Evolutionary conservation across 2,797 vertebrate genomes (phyloP).

Genomic region (Ptychobarbus kaznakovi): DNA sequence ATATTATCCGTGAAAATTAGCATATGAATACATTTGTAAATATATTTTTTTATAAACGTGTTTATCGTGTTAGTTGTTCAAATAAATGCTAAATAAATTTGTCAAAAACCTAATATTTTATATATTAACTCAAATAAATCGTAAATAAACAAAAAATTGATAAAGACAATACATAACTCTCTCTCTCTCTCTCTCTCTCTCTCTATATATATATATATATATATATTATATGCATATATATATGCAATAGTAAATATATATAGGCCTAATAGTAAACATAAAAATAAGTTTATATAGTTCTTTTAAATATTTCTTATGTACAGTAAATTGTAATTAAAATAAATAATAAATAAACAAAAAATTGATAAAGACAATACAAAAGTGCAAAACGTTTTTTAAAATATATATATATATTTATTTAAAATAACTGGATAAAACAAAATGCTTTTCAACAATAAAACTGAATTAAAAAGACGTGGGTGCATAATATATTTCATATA

Average conservation of each 20-base stretch:
- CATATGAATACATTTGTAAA: neutral
- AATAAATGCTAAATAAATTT: neutral
- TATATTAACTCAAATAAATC: no score
- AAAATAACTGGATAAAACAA: neutral
- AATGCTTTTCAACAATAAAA: neutral
- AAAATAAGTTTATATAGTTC: neutral
- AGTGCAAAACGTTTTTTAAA: neutral
- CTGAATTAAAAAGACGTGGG: neutral
- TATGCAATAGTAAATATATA: no score
- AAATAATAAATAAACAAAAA: neutral
- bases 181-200: neutral
- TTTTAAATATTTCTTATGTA: neutral
- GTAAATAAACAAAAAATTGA: no score
- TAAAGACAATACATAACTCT: no score
- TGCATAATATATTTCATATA: neutral
- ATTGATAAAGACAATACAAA: neutral
- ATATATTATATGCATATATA: no score
- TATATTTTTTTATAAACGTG: neutral
- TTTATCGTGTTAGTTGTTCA: neutral
- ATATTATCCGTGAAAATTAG: neutral
- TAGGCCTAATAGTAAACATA: no score
- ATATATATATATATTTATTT: neutral
- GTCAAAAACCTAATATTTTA: neutral
- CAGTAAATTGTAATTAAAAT: neutral
- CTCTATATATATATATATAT: no score